These are phyloP conservation scores for Atethmia centrago DNA, from an alignment of 2,888 invertebrate species.

Conservation along the genomic window DNA sequence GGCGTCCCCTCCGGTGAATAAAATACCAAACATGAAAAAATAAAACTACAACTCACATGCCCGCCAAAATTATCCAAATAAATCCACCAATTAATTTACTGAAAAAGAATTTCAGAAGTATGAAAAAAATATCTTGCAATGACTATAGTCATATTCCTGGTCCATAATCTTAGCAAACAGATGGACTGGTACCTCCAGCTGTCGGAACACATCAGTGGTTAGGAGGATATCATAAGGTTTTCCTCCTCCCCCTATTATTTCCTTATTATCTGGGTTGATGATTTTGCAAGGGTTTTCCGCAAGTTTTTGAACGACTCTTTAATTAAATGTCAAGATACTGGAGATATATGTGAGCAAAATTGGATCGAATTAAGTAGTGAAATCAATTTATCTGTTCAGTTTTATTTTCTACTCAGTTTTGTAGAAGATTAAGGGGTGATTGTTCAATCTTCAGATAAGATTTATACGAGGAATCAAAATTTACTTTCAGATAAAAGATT, in stretches of 20 bases:
- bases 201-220: slow-evolving; percentile 40
- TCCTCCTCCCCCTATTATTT: slow-evolving; percentile 38
- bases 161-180: slow-evolving; percentile 37
- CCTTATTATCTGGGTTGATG: slow-evolving; percentile 57
- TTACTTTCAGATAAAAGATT: too few species aligned
- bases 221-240: slow-evolving; percentile 38
- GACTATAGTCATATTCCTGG: slow-evolving; percentile 20
- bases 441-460: background rate
- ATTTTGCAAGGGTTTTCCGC: slow-evolving; percentile 19
- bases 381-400: slow-evolving; percentile 22
- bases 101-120: slow-evolving; percentile 6
- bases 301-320: slow-evolving; percentile 34
- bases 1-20: too few species aligned
- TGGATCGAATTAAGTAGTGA: slow-evolving; percentile 13
- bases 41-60: background rate
- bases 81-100: background rate
- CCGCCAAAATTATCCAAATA: background rate
- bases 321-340: slow-evolving; percentile 46
- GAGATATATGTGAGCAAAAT: slow-evolving; percentile 34
- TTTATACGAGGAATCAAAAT: background rate
- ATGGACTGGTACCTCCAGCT: slow-evolving; percentile 29
- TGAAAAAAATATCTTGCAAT: slow-evolving; percentile 3
- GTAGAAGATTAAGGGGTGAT: background rate
- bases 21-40: background rate
- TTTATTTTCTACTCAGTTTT: background rate